phyloP scores from a whole-genome alignment of 2,113 vertebrate genomes.

The Globicephala melas region DNA sequence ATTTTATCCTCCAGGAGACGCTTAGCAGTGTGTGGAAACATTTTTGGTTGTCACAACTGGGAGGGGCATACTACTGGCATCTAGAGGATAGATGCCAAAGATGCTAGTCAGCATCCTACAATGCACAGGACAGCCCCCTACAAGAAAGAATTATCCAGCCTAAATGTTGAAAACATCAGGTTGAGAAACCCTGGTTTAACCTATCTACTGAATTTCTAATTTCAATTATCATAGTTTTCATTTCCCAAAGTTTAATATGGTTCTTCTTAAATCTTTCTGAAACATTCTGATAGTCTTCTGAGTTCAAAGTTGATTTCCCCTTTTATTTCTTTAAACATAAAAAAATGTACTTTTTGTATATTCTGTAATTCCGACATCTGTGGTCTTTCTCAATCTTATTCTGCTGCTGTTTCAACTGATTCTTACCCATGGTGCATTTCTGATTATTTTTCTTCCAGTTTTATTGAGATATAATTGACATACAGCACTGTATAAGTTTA shows the following conservation, averaged over 20 bases:
- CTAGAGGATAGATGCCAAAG: background rate
- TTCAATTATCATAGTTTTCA: background rate
- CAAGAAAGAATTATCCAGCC: background rate
- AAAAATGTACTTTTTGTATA: background rate
- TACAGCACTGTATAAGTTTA: too few relatives aligned
- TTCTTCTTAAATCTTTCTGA: background rate
- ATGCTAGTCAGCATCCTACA: background rate
- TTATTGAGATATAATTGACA: too few relatives aligned
- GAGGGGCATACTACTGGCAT: background rate
- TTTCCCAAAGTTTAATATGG: background rate
- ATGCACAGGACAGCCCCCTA: background rate
- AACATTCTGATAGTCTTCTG: background rate
- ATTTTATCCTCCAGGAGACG: background rate
- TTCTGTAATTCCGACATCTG: background rate
- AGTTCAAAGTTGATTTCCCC: background rate
- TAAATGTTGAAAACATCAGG: background rate
- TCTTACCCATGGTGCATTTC: background rate
- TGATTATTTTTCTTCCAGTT: background rate
- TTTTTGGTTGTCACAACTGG: background rate
- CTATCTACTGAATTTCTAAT: background rate
- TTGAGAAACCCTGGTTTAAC: background rate
- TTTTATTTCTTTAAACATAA: background rate
- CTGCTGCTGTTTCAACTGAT: background rate
- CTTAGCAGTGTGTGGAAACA: background rate
- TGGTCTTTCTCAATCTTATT: background rate